phyloP scores from a whole-genome alignment of 2,113 vertebrate species.

The human region DNA sequence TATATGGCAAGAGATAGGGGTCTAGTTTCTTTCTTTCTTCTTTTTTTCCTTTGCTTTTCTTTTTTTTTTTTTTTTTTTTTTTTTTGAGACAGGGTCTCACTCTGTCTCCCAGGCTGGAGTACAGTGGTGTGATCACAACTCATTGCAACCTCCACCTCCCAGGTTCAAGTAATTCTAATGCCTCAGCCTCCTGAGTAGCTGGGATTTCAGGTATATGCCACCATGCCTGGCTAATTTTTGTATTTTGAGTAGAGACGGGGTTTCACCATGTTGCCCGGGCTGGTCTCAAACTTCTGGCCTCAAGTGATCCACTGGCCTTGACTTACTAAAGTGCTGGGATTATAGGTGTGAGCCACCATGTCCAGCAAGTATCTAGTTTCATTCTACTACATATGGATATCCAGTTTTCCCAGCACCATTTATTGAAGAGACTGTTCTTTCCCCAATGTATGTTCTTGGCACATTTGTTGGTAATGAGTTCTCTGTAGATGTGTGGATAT shows the following conservation, averaged over 20 bases:
- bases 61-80: too few species aligned
- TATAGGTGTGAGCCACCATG: background rate
- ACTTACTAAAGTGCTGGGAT: background rate
- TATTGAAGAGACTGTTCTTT: too few species aligned
- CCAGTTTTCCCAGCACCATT: too few species aligned
- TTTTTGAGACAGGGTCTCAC: background rate
- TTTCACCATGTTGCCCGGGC: background rate
- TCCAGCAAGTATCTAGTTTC: too few species aligned
- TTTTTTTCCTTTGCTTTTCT: too few species aligned
- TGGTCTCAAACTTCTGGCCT: background rate
- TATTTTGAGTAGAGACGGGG: background rate
- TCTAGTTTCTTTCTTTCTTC: too few species aligned
- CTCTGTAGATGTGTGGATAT: too few species aligned
- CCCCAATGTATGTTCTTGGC: too few species aligned
- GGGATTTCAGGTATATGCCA: background rate
- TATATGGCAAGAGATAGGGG: too few species aligned
- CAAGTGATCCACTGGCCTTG: background rate
- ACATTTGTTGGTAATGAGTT: too few species aligned
- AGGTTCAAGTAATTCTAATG: background rate
- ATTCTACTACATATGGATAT: too few species aligned
- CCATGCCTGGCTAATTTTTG: background rate
- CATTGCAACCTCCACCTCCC: background rate
- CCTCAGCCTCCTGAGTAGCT: background rate
- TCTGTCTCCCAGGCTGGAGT: background rate
- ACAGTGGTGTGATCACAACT: background rate